Percentiles rank a stretch among this genome's conserved stretches.
These are phyloP conservation scores for Chirona hameri DNA, from an alignment of 2,888 invertebrate species.

Conservation along the genomic window DNA sequence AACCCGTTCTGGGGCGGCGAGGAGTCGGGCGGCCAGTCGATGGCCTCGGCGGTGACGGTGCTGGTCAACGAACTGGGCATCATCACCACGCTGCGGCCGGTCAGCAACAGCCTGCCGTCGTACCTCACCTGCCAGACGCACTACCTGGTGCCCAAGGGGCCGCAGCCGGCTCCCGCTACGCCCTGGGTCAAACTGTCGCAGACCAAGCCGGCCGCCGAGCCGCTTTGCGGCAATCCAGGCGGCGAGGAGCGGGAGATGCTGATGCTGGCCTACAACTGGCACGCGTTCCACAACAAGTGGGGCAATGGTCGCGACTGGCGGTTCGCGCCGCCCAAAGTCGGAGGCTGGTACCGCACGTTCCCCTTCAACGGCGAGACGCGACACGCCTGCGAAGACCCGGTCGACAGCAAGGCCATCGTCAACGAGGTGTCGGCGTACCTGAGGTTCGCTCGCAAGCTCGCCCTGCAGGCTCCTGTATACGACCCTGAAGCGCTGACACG, in stretches of 20 bases:
- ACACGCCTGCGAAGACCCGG: constrained; percentile 38
- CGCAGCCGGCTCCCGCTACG: background rate
- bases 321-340: constrained; percentile 58
- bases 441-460: background rate
- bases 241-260: constrained; percentile 11
- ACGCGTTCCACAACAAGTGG: constrained; percentile 55
- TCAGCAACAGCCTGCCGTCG: background rate
- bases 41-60: constrained; percentile 8
- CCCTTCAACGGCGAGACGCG: constrained; percentile 53
- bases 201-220: background rate
- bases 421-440: constrained; percentile 7
- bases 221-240: background rate
- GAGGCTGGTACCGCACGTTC: constrained; percentile 73
- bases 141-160: constrained; percentile 27
- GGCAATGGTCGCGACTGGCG: constrained; percentile 67
- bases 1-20: constrained; percentile 25
- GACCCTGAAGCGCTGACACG: background rate
- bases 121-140: constrained; percentile 12
- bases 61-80: constrained; percentile 13
- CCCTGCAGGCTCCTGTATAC: background rate
- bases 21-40: background rate
- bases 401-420: constrained; percentile 29
- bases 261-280: constrained; percentile 23
- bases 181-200: constrained; percentile 2
- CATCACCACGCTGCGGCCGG: constrained; percentile 13